A percentile compares a stretch with the other conserved stretches of the same genome.
Evolutionary conservation across 1,140 invertebrate genomes (phyloP).

Genomic region (Ceratitis capitata): DNA sequence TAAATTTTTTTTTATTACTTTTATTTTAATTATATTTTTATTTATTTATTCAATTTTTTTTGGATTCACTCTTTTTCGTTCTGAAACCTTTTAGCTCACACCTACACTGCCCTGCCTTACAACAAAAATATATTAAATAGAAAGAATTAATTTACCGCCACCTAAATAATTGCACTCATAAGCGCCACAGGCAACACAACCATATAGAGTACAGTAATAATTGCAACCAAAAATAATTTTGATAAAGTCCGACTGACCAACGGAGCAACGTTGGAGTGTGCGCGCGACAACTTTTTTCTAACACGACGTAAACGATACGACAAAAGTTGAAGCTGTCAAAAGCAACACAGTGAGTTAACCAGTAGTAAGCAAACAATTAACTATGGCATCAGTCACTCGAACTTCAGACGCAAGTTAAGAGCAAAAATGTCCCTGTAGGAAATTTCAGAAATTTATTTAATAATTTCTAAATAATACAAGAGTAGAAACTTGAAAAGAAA

Average conservation of each 20-base stretch:
- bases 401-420: too few relatives aligned
- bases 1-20: too few relatives aligned
- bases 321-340: slow-evolving; percentile 19
- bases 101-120: too few relatives aligned
- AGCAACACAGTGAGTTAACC: neutral
- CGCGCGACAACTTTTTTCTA: neutral
- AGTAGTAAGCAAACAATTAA: slow-evolving; percentile 11
- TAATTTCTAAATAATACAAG: too few relatives aligned
- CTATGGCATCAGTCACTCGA: neutral
- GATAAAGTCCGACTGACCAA: neutral
- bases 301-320: slow-evolving; percentile 7
- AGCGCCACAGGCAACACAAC: neutral
- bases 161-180: neutral
- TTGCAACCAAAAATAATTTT: neutral
- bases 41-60: too few relatives aligned
- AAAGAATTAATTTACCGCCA: neutral
- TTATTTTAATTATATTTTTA: too few relatives aligned
- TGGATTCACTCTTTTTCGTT: too few relatives aligned
- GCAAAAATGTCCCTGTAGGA: too few relatives aligned
- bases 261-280: neutral
- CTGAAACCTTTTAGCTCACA: too few relatives aligned
- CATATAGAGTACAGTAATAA: neutral
- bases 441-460: too few relatives aligned
- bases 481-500: too few relatives aligned
- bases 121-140: neutral